Conservation (phyloP, 1,140 invertebrate genomes). For the Pseudomyrmex concolor region DNA sequence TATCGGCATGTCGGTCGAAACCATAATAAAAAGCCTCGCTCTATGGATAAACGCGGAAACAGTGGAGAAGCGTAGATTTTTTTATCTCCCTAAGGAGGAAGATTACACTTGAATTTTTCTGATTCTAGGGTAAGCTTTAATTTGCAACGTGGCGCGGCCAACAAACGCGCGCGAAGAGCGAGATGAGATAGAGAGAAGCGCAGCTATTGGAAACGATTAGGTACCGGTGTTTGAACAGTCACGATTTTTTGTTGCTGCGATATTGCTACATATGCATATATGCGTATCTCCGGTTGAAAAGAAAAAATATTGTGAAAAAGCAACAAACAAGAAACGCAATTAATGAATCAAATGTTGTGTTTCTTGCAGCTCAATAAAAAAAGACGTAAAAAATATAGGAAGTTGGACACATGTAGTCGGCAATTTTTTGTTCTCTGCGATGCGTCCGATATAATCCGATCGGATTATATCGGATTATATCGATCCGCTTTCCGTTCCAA, state of each 20-base stretch:
- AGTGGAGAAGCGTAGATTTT: background rate
- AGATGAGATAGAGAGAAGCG: conserved; percentile 21
- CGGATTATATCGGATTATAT: too few species aligned
- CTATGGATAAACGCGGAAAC: background rate
- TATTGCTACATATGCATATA: background rate
- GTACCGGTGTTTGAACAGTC: conserved; percentile 31
- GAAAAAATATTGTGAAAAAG: background rate
- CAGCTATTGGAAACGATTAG: background rate
- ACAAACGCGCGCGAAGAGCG: background rate
- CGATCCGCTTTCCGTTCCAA: background rate
- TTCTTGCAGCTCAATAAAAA: too few species aligned
- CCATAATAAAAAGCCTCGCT: conserved; percentile 15
- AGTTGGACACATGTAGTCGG: too few species aligned
- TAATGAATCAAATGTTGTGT: too few species aligned
- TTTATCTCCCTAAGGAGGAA: background rate
- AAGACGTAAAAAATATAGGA: too few species aligned
- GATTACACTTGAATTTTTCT: conserved; percentile 13
- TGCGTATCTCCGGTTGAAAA: background rate
- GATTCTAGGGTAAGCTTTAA: background rate
- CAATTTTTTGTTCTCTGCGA: too few species aligned
- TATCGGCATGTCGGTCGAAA: background rate
- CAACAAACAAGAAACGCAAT: too few species aligned
- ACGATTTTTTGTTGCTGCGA: conserved; percentile 18
- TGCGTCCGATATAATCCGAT: background rate
- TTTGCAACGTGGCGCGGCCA: background rate